phyloP scores from a whole-genome alignment of 1,140 invertebrate genomes.

The Cydia strobilella region DNA sequence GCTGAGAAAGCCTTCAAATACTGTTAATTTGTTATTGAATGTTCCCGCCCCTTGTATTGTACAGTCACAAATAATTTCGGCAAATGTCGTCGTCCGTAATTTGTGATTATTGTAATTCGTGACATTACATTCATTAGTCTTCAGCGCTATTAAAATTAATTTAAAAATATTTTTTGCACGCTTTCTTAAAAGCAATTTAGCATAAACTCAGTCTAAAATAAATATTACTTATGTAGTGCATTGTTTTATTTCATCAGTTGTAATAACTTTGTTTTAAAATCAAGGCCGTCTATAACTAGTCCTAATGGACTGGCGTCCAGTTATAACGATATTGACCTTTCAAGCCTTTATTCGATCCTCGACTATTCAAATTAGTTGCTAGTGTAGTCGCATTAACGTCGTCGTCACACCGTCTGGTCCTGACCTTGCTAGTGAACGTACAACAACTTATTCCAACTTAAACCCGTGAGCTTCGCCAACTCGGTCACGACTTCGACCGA shows the following conservation, averaged over 20 bases:
- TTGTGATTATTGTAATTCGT: not conserved
- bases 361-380: constrained; percentile 26
- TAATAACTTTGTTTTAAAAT: not conserved
- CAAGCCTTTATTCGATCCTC: constrained; percentile 15
- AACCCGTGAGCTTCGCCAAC: not conserved
- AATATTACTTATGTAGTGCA: not conserved
- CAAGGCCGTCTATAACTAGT: constrained; percentile 13
- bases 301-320: constrained; percentile 19
- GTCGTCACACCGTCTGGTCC: constrained; percentile 1
- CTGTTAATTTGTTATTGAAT: not conserved
- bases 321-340: constrained; percentile 29
- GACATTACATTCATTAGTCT: not conserved
- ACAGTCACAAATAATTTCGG: not conserved
- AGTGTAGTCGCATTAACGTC: constrained; percentile 5
- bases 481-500: constrained; percentile 12
- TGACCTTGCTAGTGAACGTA: constrained; percentile 30
- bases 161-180: too few relatives aligned
- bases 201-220: too few relatives aligned
- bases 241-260: not conserved
- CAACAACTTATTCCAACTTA: not conserved
- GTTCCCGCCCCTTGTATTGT: not conserved
- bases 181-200: not conserved
- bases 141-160: too few relatives aligned
- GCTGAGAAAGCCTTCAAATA: not conserved
- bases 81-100: not conserved